phyloP scores from a whole-genome alignment of 2,797 vertebrate species.

The Odontamblyopus rebecca region DNA sequence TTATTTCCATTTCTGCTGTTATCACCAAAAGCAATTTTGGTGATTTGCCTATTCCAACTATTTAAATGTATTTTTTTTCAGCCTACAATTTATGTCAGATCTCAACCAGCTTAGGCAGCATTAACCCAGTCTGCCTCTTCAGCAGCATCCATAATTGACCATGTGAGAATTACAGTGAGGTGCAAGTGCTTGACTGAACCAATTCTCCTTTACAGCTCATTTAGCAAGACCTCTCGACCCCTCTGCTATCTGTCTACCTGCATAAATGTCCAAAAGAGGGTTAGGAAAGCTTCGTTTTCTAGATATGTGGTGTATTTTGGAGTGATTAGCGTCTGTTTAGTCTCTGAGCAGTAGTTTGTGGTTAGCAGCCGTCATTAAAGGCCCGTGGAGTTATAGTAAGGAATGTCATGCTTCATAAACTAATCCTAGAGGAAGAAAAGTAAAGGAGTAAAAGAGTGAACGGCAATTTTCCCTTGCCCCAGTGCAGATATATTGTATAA shows the following conservation, averaged over 20 bases:
- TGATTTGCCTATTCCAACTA: neutral
- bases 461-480: slow-evolving; percentile 4
- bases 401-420: slow-evolving; percentile 46
- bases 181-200: slow-evolving; percentile 31
- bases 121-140: slow-evolving; percentile 63
- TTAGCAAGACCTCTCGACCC: slow-evolving; percentile 16
- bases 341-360: slow-evolving; percentile 21
- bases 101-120: slow-evolving; percentile 58
- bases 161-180: slow-evolving; percentile 54
- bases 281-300: slow-evolving; percentile 5
- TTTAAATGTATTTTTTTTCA: too few species aligned
- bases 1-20: too few species aligned
- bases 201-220: slow-evolving; percentile 38
- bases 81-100: slow-evolving; percentile 9
- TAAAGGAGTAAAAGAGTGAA: slow-evolving; percentile 34
- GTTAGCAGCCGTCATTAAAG: slow-evolving; percentile 31
- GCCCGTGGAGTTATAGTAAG: slow-evolving; percentile 31
- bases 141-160: slow-evolving; percentile 69
- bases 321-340: slow-evolving; percentile 23
- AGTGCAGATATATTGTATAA: too few species aligned
- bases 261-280: slow-evolving; percentile 8
- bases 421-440: slow-evolving; percentile 35
- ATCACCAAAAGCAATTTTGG: neutral
- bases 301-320: neutral
- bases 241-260: neutral